Base-by-base conservation (phyloP, 2,888 invertebrate genomes). In the Loripinus fragilis region DNA sequence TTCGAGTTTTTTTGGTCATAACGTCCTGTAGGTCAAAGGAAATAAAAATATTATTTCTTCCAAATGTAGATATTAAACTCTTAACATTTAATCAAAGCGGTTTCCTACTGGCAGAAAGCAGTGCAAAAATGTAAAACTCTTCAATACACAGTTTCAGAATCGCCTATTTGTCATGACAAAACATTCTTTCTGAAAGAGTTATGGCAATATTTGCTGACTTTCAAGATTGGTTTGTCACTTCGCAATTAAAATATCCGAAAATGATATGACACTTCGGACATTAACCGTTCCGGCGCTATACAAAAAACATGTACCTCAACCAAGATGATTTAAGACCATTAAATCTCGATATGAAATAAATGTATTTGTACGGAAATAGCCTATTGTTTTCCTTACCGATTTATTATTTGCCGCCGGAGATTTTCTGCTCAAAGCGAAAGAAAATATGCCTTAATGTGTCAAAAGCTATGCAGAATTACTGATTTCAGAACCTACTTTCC, bases 331-430 rank as follows among this genome's bases (percentile, higher is more conserved):
- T 60, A 60, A 33, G 60, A 28, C 60, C 60, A 60, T 60, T 10
- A 60, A 33, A 60, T 3, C 7, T 17, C 3, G 2, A 25, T 60
- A 60, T n/a, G 65, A 74, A 38, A 74, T 74, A 68, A 52, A 75
- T 75, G 64, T 75, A 75, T 65, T 64, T 75, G 69, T 64, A 69
- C 69, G 74, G 30, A 42, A 42, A 69, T 69, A 42, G 48, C 70
- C 45, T 35, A 30, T 23, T 66, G 66, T 30, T 48, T 33, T n/a
- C 12, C n/a, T 35, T 30, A 30, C 68, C 68, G 68, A 25, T n/a
- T 23, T n/a, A 68, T 45, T 45, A 68, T 41, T 68, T 68, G 48
- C 38, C 68, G 68, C 25, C 28, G 48, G 68, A 68, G 10, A 68
- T 68, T 60, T 60, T 2, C 33, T 33, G 7, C 33, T 3, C 33